phyloP scores from a whole-genome alignment of 2,888 invertebrate species.

The Volucella zonaria region DNA sequence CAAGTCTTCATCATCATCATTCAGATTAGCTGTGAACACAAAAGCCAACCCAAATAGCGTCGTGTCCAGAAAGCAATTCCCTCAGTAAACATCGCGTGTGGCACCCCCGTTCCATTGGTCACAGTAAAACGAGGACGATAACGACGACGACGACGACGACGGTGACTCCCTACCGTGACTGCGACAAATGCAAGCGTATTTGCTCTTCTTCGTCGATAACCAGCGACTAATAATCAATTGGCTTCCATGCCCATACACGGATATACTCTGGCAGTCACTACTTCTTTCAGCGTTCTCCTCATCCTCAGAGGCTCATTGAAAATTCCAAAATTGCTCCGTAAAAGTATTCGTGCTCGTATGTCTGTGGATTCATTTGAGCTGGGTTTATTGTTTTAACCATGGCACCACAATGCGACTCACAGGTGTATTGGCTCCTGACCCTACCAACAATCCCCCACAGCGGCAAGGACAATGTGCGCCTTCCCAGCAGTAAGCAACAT shows the following conservation, averaged over 20 bases:
- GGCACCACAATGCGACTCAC: constrained; percentile 32
- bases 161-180: constrained; percentile 55
- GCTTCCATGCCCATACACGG: constrained; percentile 22
- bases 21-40: constrained; percentile 62
- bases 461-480: constrained; percentile 24
- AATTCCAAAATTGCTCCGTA: constrained; percentile 61
- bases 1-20: constrained; percentile 51
- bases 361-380: constrained; percentile 52
- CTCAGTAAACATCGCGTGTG: constrained; percentile 67
- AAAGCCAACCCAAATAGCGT: constrained; percentile 39
- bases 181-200: constrained; percentile 70
- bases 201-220: constrained; percentile 69
- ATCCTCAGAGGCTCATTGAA: constrained; percentile 49
- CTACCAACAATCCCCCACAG: constrained; percentile 36
- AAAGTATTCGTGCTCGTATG: too few relatives aligned
- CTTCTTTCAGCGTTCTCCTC: background rate
- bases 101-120: constrained; percentile 22
- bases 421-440: constrained; percentile 58
- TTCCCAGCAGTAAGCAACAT: too few relatives aligned
- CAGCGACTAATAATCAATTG: constrained; percentile 67
- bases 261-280: background rate
- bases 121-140: too few relatives aligned
- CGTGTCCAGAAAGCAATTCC: constrained; percentile 61
- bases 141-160: background rate
- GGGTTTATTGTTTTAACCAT: constrained; percentile 53